Percentiles rank a stretch among this genome's conserved stretches.
Conservation (phyloP, 2,113 vertebrate genomes). For the Egretta garzetta region DNA sequence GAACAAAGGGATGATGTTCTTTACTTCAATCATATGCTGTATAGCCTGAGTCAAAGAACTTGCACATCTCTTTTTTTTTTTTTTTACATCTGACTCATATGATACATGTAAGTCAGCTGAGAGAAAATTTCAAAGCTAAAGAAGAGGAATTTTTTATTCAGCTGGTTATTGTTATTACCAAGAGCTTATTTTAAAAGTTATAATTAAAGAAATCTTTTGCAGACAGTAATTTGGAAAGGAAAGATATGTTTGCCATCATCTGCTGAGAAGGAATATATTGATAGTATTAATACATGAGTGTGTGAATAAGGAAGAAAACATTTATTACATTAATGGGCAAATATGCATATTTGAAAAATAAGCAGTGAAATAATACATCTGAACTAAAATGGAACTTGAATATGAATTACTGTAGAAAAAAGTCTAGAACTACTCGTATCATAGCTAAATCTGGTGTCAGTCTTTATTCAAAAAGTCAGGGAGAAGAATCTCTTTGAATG, state of each 20-base stretch:
- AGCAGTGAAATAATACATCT: neutral
- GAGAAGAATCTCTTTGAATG: neutral
- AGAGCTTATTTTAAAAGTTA: conserved; percentile 53
- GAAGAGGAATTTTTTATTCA: conserved; percentile 55
- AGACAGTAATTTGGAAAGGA: conserved; percentile 13
- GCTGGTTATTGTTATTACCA: conserved; percentile 21
- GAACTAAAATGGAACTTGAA: neutral
- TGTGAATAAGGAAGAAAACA: neutral
- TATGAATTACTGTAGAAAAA: neutral
- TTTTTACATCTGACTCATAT: conserved; percentile 53
- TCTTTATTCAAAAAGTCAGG: neutral
- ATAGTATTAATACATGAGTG: neutral
- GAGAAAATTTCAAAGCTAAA: conserved; percentile 53
- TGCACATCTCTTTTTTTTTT: conserved; percentile 48
- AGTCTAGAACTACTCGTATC: neutral
- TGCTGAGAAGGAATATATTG: neutral
- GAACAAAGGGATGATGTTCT: conserved; percentile 82
- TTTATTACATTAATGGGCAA: neutral
- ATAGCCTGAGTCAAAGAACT: conserved; percentile 76
- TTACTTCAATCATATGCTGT: conserved; percentile 78
- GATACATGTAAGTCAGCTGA: conserved; percentile 53
- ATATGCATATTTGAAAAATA: neutral
- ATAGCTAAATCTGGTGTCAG: neutral
- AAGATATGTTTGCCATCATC: neutral
- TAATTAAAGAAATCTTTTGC: conserved; percentile 50